Conservation (phyloP, 2,888 invertebrate species). For the Microplitis manilae region DNA sequence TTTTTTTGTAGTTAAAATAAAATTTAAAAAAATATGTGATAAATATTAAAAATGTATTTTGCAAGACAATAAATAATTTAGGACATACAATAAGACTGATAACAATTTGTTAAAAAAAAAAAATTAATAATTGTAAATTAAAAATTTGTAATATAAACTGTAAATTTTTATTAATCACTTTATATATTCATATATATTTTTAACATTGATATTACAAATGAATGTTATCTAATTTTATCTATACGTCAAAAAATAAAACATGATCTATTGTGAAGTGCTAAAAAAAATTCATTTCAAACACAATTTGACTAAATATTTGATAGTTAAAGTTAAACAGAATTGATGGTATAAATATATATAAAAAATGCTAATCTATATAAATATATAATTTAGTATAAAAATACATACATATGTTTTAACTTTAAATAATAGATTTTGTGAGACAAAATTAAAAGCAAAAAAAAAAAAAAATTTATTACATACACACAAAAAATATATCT, state of each 20-base stretch:
- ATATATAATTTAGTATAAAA: background rate
- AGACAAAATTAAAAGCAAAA: background rate
- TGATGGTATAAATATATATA: background rate
- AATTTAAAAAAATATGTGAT: no score
- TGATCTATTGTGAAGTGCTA: slow-evolving; percentile 1
- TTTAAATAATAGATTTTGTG: slow-evolving; percentile 1
- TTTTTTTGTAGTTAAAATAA: no score
- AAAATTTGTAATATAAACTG: background rate
- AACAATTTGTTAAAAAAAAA: no score
- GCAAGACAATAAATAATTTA: no score
- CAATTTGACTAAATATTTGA: background rate
- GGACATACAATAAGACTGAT: no score
- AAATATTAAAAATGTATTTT: no score
- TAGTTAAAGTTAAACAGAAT: background rate
- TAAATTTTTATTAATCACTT: background rate
- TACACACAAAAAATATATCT: slow-evolving; percentile 18
- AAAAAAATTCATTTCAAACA: background rate
- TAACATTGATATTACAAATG: slow-evolving; percentile 15
- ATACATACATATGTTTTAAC: background rate
- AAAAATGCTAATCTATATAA: background rate
- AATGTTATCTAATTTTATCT: slow-evolving; percentile 3
- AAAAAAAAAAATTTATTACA: slow-evolving; percentile 17
- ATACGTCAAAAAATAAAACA: background rate
- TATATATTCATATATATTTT: background rate
- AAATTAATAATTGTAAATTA: no score